phyloP scores from a whole-genome alignment of 2,888 invertebrate genomes.

The Cordilura impudica region DNA sequence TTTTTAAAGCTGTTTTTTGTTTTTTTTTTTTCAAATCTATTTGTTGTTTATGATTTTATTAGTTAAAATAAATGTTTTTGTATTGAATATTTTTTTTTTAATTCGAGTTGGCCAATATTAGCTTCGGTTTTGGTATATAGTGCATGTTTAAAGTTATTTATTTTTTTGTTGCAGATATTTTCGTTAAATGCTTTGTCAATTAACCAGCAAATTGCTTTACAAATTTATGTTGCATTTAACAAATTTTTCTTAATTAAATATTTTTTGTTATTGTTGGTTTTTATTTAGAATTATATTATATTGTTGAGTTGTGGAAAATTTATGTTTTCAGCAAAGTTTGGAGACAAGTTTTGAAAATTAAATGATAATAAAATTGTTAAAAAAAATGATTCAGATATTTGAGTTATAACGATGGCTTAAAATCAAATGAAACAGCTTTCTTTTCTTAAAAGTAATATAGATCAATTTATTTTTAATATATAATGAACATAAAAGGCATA shows the following conservation, averaged over 20 bases:
- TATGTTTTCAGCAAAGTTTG: background rate
- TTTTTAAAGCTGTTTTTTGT: constrained; percentile 66
- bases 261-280: constrained; percentile 19
- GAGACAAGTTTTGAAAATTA: too few species aligned
- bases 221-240: constrained; percentile 74
- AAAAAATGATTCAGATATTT: too few species aligned
- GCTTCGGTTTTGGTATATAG: constrained; percentile 44
- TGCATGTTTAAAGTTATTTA: constrained; percentile 52
- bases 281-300: constrained; percentile 46
- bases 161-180: constrained; percentile 53
- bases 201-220: constrained; percentile 76
- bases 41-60: constrained; percentile 74
- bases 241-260: constrained; percentile 70
- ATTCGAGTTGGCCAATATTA: constrained; percentile 19
- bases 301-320: constrained; percentile 8
- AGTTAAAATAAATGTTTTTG: constrained; percentile 66
- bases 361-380: too few species aligned
- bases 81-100: constrained; percentile 42
- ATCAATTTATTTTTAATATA: too few species aligned
- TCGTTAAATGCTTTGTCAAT: constrained; percentile 73
- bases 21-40: constrained; percentile 57
- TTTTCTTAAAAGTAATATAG: too few species aligned
- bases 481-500: too few species aligned
- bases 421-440: too few species aligned
- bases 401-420: too few species aligned